Evolutionary conservation across 1,140 invertebrate species (phyloP), one percentile per base, ranked within the genome.

Genomic region (Macrobrachium nipponense): DNA sequence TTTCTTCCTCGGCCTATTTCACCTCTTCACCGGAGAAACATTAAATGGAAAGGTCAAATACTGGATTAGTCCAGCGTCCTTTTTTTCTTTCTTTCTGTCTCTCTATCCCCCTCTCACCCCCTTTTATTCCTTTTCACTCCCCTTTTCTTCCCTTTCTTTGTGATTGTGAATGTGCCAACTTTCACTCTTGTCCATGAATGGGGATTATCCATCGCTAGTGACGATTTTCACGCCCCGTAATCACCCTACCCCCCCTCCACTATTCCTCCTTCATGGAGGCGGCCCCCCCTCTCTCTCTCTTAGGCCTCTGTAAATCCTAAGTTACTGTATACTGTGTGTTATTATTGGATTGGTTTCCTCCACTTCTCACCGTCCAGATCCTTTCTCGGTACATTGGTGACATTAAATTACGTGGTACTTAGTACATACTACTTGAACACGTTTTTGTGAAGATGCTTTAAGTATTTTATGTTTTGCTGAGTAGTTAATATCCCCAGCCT

Each of bases 211-310:
- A 51, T 51, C 51, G 51, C 51, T 51, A 51, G 51, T 51, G 51
- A 51, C 51, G 51, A 51, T 51, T 51, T 51, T 51, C 51, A 51
- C 51, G 51, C 51, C 51, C 51, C 51, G 8, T 51, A 10, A 51
- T 51, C 7, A 8, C 51, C 51, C 51, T 10, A 5, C 51, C 51
- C 51, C 51, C 51, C 51, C 51, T 3, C 51, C 51, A n/a, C n/a
- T n/a, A n/a, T n/a, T n/a, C 51, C 51, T 51, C 4, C 27, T 4
- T 4, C 27, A 36, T 51, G 51, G 8, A 51, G 51, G 51, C 51
- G 0, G 51, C 51, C 70, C 43, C 70, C 43, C 70, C 70, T 73
- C 70, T 6, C 70, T 73, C 70, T 73, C 70, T 36, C 70, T 73
- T 20, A n/a, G 43, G 23, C 43, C 68, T 72, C 43, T 72, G 5